Evolutionary conservation across 2,797 vertebrate genomes (phyloP).

Genomic region (Luscinia luscinia): DNA sequence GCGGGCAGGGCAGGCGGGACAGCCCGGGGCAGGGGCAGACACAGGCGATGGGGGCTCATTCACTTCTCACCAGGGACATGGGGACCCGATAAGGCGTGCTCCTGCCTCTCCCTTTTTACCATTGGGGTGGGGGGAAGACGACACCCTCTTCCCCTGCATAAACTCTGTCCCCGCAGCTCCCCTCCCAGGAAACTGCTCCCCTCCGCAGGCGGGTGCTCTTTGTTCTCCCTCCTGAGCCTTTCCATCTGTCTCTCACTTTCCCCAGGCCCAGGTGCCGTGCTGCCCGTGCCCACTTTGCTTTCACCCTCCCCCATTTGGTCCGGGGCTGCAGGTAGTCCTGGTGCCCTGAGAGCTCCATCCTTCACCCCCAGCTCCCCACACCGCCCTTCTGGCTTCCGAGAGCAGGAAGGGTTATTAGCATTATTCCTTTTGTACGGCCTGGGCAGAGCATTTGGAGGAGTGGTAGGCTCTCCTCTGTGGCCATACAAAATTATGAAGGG

Average conservation of each 20-base stretch:
- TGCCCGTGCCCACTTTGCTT: background rate
- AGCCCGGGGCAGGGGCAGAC: accelerated
- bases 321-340: background rate
- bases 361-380: accelerated
- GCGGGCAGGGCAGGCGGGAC: background rate
- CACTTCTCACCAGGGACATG: background rate
- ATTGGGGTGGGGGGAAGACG: accelerated
- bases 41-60: background rate
- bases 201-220: background rate
- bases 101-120: background rate
- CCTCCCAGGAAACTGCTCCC: background rate
- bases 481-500: background rate
- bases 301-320: background rate
- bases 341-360: background rate
- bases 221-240: background rate
- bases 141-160: background rate
- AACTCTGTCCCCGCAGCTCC: background rate
- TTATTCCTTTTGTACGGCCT: accelerated
- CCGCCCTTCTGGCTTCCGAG: too few relatives aligned
- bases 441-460: background rate
- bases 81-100: background rate
- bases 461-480: background rate
- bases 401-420: background rate
- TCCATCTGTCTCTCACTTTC: background rate
- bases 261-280: background rate